Evolutionary conservation across 2,113 vertebrate genomes (phyloP).

Genomic region (Microtus oregoni): DNA sequence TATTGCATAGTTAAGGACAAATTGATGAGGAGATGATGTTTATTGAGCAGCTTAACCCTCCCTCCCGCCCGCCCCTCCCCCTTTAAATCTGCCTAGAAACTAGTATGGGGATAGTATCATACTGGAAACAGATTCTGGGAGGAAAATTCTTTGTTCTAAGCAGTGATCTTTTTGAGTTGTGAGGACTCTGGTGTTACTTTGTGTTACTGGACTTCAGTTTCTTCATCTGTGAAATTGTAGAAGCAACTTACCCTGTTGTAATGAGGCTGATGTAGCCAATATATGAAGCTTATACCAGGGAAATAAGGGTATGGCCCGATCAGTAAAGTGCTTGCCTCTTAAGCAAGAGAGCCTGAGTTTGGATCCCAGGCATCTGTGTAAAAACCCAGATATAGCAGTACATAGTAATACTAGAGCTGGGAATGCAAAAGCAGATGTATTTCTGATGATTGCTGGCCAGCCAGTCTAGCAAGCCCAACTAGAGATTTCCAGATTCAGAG

Average conservation of each 20-base stretch:
- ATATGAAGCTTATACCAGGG: background rate
- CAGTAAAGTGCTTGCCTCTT: background rate
- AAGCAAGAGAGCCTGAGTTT: background rate
- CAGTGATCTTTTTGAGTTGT: background rate
- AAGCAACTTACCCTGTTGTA: background rate
- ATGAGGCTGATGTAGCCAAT: background rate
- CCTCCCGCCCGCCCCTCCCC: no score
- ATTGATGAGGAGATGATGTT: constrained; percentile 63
- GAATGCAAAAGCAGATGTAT: background rate
- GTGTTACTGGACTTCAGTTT: background rate
- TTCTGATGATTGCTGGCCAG: background rate
- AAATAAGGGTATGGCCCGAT: background rate
- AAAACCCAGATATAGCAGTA: background rate
- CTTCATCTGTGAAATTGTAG: background rate
- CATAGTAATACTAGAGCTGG: background rate
- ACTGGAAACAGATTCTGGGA: background rate
- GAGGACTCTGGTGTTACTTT: background rate
- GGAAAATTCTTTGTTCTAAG: background rate
- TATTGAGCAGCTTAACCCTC: constrained; percentile 15
- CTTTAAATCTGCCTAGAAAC: background rate
- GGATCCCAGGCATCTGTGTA: background rate
- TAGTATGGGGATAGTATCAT: background rate
- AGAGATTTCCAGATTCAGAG: background rate
- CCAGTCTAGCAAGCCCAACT: background rate
- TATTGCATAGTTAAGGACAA: constrained; percentile 24